Evolutionary conservation across 2,113 vertebrate species (phyloP), one percentile per base, ranked within the genome.

Genomic region (Bos javanicus): DNA sequence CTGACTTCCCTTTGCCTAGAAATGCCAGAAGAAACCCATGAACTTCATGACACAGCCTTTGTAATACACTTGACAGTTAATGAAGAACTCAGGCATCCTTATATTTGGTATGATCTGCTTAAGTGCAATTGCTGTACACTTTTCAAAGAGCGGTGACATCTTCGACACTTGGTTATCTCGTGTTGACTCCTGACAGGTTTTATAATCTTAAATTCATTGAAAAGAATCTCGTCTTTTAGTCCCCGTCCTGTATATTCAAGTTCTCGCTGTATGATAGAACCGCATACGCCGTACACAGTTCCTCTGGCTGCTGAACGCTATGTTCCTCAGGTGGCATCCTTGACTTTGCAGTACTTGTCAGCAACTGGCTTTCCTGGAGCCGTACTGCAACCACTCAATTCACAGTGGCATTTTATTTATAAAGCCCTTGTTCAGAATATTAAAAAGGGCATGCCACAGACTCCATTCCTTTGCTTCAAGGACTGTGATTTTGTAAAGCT

Each of bases 271-370:
- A 85, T 84, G 93, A 96, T 85, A 89, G 96, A 97, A 76, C 71
- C 0, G 0, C 84, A 52, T 39, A 43, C 8, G 2, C 84, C 62
- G 46, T 6, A 15, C 2, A 67, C 4, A 15, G 46, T 60, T 82
- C 78, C 82, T 97, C 85, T 25, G 2, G 5, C n/a, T 80, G 39
- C 10, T 76, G 94, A 93, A 94, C 30, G 67, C 56, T 54, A 52
- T 59, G 87, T 59, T 92, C 89, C 97, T 98, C 94, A 93, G 95
- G 96, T 97, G 95, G 95, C 91, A 60, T 1, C 6, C 11, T 43
- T 57, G 89, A 82, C 96, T 98, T 95, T 96, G 97, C 98, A 97
- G 95, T 96, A 59, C 94, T 84, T 93, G 97, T 96, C 94, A 97
- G 95, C 88, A 74, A 76, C 92, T 82, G 82, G 83, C 87, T 92